phyloP scores from a whole-genome alignment of 2,113 vertebrate genomes.

The Vicugna pacos region DNA sequence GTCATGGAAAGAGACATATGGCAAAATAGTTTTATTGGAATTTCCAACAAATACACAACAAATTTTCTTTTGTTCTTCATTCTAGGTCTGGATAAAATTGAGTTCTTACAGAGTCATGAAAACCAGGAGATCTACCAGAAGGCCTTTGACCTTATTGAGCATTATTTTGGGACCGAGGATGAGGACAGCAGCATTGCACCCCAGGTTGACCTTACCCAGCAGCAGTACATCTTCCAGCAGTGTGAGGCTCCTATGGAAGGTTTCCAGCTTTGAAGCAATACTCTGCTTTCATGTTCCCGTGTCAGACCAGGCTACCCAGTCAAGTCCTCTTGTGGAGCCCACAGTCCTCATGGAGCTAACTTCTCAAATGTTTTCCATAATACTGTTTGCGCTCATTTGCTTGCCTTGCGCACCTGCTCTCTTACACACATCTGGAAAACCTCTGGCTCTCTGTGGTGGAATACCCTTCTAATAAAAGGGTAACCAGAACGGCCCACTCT shows the following conservation, averaged over 20 bases:
- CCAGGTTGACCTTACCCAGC: conserved; percentile 97
- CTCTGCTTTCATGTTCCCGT: conserved; percentile 79
- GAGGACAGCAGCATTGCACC: conserved; percentile 96
- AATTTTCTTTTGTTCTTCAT: conserved; percentile 59
- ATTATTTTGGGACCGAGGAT: conserved; percentile 97
- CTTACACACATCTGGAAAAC: conserved; percentile 90
- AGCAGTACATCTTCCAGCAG: conserved; percentile 99
- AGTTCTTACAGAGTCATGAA: conserved; percentile 98
- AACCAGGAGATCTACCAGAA: conserved; percentile 99
- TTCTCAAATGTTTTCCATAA: conserved; percentile 89
- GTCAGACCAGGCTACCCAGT: conserved; percentile 82
- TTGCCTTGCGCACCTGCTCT: conserved; percentile 90
- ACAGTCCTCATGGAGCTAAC: conserved; percentile 88
- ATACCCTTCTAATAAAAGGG: conserved; percentile 85
- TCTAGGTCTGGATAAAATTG: conserved; percentile 97
- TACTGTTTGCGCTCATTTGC: conserved; percentile 90
- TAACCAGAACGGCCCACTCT: conserved; percentile 83
- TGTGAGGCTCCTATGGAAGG: conserved; percentile 98
- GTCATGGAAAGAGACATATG: neutral
- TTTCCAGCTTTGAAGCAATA: conserved; percentile 96
- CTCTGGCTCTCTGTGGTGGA: conserved; percentile 88
- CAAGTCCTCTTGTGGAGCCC: conserved; percentile 87
- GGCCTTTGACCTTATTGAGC: conserved; percentile 98
- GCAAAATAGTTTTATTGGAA: neutral
- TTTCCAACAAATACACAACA: neutral